Evolutionary conservation across 2,797 vertebrate species (phyloP), one percentile per base, ranked within the genome.

Genomic region (Lagocephalus sceleratus): DNA sequence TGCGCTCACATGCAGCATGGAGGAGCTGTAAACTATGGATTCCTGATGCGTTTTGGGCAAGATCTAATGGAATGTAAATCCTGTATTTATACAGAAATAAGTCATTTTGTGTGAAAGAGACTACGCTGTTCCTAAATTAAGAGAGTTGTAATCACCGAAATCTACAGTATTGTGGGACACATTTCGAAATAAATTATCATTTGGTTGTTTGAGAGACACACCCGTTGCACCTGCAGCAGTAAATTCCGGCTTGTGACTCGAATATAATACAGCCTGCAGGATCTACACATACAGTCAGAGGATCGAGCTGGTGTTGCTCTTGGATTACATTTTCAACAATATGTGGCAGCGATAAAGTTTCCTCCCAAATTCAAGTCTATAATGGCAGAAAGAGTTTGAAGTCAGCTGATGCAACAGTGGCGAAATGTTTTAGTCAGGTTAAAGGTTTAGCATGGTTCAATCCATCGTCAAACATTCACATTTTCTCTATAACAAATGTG

Each of bases 131-230:
- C n/a, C n/a, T n/a, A n/a, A n/a, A n/a, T n/a, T 7, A 25, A 25
- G 29, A 10, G 11, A 29, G 29, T 14, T 35, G 12, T 35, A 14
- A 14, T 35, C 32, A 2, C 32, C 14, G 32, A 35, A 35, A 12
- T 35, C 32, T 35, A 3, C 32, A 35, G 51, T 73, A 81, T 79
- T 81, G 71, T 75, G 39, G 56, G 40, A 42, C 19, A 29, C 49
- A 67, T 55, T 22, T 71, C 54, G 51, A 66, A 68, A 71, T 57
- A 42, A 57, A 60, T 79, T 68, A 82, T 75, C 70, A 65, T 52
- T 54, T 63, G 46, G 55, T 62, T 57, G 59, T 73, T 62, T 68
- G 21, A 63, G 20, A 5, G 32, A 35, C 2, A 9, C 9, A 2
- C 32, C 32, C 32, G 12, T 3, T 3, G 32, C 32, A 35, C 32